Evolutionary conservation across 2,888 invertebrate genomes (phyloP), one percentile per base, ranked within the genome.

Genomic region (Endotricha flammealis): DNA sequence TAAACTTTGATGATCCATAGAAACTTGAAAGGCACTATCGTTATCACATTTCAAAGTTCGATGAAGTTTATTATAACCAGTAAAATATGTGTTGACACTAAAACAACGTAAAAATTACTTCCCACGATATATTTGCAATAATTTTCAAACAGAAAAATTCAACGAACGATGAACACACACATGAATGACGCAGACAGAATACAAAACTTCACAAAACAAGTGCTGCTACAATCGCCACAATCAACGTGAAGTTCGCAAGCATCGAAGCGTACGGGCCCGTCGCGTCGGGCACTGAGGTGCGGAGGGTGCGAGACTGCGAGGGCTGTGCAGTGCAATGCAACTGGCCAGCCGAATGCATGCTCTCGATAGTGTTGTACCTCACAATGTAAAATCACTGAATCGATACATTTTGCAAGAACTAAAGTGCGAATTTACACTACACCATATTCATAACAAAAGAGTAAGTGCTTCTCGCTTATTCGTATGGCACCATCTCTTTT

Each of bases 21-120:
- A 74, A 78, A 76, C 74, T 77, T 67, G 48, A 67, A 35, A 70
- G 63, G 66, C 69, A 75, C 69, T 55, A 50, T 63, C 47, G 50
- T 50, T 51, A 58, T 54, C 57, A 58, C 58, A 52, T 47, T 48
- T 46, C 42, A 40, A 40, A 44, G 39, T 41, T 41, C 17, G 5
- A 27, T 29, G 29, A 32, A 36, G 11, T 23, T 20, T 1, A 12
- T 8, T 9, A 20, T 14, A 29, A 11, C 20, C 24, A 22, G 11
- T 27, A 20, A 36, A 31, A 28, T 27, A 30, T 8, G 14, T 13
- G 25, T 17, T 13, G 13, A 8, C 29, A 25, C 13, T 12, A 20
- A 13, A 22, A n/a, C n/a, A n/a, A n/a, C n/a, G 8, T 17, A 11
- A 29, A 6, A 1, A 22, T 17, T 29, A 13, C 2, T 20, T 23